Percentiles rank a stretch among this genome's conserved stretches.
Conservation (phyloP, 2,888 invertebrate species). For the Ophonus ardosiacus region DNA sequence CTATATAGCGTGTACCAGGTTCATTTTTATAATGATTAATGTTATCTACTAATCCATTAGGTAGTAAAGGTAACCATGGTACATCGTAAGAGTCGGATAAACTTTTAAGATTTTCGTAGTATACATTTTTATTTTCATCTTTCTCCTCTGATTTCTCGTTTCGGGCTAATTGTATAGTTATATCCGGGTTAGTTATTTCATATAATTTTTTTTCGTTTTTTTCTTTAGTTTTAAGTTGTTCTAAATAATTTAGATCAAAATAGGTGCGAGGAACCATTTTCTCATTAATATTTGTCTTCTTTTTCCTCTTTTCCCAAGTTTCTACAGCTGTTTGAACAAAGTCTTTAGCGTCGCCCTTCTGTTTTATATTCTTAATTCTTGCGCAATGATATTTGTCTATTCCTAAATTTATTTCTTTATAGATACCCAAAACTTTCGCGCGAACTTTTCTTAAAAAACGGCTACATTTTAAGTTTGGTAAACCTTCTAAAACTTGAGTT, state of each 20-base stretch:
- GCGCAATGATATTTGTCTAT: neutral
- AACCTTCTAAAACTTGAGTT: neutral
- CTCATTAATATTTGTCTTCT: neutral
- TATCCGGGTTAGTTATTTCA: neutral
- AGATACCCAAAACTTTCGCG: neutral
- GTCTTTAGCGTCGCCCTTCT: neutral
- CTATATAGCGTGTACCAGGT: neutral
- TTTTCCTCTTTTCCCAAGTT: neutral
- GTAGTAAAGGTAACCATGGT: neutral
- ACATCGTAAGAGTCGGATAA: neutral
- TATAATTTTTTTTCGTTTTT: neutral
- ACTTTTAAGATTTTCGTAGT: neutral
- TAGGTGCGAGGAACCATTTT: neutral
- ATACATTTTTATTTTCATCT: neutral
- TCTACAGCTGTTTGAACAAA: neutral
- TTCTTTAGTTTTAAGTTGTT: neutral
- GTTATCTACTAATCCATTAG: neutral
- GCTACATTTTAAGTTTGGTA: constrained; percentile 17
- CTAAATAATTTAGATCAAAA: neutral
- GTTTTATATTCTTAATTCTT: neutral
- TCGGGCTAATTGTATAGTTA: neutral
- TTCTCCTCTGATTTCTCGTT: neutral
- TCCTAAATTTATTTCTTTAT: constrained; percentile 7
- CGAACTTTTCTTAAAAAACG: constrained; percentile 1
- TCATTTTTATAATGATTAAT: neutral